These are phyloP conservation scores for Ctenomys sociabilis DNA, from an alignment of 2,113 vertebrate genomes.

Conservation along the genomic window DNA sequence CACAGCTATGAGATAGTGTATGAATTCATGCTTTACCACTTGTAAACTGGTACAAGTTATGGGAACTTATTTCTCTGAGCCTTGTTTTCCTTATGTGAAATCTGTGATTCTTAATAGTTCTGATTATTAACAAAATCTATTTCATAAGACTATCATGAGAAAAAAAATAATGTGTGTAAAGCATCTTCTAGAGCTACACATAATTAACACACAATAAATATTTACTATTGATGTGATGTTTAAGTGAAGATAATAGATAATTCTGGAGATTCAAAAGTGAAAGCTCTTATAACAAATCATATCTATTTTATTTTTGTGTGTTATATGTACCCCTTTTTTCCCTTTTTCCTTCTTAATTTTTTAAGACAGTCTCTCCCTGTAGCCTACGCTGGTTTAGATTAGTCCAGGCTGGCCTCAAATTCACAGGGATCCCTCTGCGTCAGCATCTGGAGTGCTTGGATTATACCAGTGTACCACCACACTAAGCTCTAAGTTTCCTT, in stretches of 20 bases:
- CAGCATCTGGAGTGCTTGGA: not conserved
- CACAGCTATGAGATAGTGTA: not conserved
- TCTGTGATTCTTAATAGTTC: not conserved
- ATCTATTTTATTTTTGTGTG: not conserved
- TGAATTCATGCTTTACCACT: not conserved
- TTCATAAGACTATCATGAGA: not conserved
- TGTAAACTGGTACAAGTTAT: not conserved
- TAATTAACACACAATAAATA: constrained; percentile 1
- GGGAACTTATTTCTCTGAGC: constrained; percentile 28
- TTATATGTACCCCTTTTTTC: not conserved
- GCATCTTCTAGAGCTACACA: constrained; percentile 8
- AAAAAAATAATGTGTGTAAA: not conserved
- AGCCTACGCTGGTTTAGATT: too few species aligned
- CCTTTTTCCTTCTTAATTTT: not conserved
- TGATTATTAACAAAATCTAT: constrained; percentile 10
- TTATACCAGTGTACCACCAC: not conserved
- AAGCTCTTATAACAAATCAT: not conserved
- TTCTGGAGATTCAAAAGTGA: constrained; percentile 22
- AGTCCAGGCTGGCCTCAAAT: not conserved
- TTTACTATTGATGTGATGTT: not conserved
- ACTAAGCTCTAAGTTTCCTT: not conserved
- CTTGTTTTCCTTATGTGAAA: constrained; percentile 52
- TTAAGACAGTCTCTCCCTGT: not conserved
- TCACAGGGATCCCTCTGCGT: not conserved
- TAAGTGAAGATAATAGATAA: not conserved